These are phyloP conservation scores for Diloba caeruleocephala DNA, from an alignment of 2,888 invertebrate genomes.

Conservation along the genomic window DNA sequence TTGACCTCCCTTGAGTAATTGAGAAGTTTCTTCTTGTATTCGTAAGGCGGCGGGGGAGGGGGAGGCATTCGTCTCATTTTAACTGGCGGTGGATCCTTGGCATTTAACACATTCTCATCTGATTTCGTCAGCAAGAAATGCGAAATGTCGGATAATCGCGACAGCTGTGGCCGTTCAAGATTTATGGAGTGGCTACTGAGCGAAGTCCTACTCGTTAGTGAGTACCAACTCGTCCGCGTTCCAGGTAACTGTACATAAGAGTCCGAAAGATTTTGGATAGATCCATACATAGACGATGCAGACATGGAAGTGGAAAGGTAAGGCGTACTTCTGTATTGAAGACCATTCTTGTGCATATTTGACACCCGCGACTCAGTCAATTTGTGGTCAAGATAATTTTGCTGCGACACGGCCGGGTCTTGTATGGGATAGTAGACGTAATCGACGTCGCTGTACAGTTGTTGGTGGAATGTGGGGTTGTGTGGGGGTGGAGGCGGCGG, in stretches of 20 bases:
- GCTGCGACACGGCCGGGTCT: conserved; percentile 96
- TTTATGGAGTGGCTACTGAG: conserved; percentile 90
- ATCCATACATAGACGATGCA: conserved; percentile 92
- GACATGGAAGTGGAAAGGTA: conserved; percentile 92
- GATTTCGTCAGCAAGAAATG: conserved; percentile 93
- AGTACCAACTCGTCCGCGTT: conserved; percentile 90
- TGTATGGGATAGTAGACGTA: conserved; percentile 97
- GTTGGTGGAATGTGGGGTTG: conserved; percentile 96
- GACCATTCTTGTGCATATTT: conserved; percentile 91
- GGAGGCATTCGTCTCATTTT: conserved; percentile 89
- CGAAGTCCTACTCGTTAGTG: conserved; percentile 88
- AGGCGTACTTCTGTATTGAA: conserved; percentile 95
- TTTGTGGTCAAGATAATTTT: conserved; percentile 97
- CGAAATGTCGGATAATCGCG: conserved; percentile 83
- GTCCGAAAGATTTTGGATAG: conserved; percentile 94
- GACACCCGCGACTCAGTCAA: conserved; percentile 92
- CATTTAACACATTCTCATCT: conserved; percentile 94
- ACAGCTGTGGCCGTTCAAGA: conserved; percentile 91
- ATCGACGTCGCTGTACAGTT: conserved; percentile 96
- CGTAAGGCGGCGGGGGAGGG: conserved; percentile 87
- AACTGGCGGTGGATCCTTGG: conserved; percentile 84
- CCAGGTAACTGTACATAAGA: conserved; percentile 92
- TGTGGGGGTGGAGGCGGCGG: conserved; percentile 93
- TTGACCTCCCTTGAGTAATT: conserved; percentile 81
- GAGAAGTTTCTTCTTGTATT: conserved; percentile 88